Evolutionary conservation across 2,797 vertebrate species (phyloP), one percentile per base, ranked within the genome.

Genomic region (Lepus townsendii): DNA sequence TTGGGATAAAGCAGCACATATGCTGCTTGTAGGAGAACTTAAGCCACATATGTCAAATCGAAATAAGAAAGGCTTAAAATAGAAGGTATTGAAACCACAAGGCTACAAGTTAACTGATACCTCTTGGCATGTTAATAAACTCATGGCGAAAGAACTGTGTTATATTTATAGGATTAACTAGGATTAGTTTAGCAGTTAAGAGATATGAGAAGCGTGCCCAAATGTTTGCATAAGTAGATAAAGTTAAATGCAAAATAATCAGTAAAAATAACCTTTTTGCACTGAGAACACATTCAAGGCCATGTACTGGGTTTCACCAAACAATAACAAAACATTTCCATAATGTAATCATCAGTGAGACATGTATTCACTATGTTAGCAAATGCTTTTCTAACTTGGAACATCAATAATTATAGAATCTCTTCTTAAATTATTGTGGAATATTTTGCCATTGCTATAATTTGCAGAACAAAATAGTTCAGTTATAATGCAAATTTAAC

Each of bases 181-280:
- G 71, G 35, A 96, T 94, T 91, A 88, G 42, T 78, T 75, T 80
- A 77, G 38, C 52, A 85, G 83, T 94, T 92, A 91, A 88, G 57
- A 88, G 83, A 96, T 93, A 75, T 71, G 52, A 94, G 30, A 90
- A 63, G 52, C 42, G 79, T 66, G n/a, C 38, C 50, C 57, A 91
- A 84, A 93, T 86, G 8, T 95, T 95, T 91, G 76, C 22, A 77
- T 91, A 96, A 86, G 19, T 66, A 76, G 42, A 52, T 84, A 57
- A 73, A 97, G 68, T 91, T 93, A n/a, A 89, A 93, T 91, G 87
- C 26, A 93, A 89, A 96, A 52, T 83, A 83, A 89, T 91, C 47
- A 60, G 52, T 88, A 93, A 88, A 94, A 95, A 78, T 60, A 78
- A 16, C 14, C 35, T 63, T 16, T 73, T 57, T 27, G 35, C 50